Base-by-base conservation (phyloP, 23 tunicate species). In the Pegea sp. region DNA sequence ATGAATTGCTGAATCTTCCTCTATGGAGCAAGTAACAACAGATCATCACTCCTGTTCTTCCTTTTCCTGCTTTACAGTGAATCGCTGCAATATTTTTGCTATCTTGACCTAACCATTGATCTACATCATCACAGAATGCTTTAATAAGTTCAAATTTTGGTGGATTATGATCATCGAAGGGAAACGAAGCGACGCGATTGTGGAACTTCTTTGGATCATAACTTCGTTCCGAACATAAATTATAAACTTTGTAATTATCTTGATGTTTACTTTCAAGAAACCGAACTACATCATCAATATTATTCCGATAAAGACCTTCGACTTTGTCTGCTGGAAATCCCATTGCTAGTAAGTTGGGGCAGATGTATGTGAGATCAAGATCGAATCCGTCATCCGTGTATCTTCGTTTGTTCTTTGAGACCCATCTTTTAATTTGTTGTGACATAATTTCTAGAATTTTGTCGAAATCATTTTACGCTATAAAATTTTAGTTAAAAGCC, bases 61-160 rank as follows among this genome's bases (percentile, higher is more conserved):
- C 95, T 69, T 84, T 84, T 27, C 95, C 95, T 48, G 95, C 95
- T 74, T 84, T 84, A 64, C 95, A 84, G 46, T 84, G 95, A 19
- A 84, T 77, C 8, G 95, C 95, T 29, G 84, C 95, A 52, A 84
- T 84, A 58, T 84, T 74, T 22, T 63, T 66, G 26, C 54, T 67
- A 38, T 84, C 57, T 31, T 33, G 30, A 3, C 76, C 71, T 24
- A 84, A 49, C 95, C 95, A 84, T 23, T 59, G 70, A 42, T 84
- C 95, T 24, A 84, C 72, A 58, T 84, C 95, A 21, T 69, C 75
- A 68, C 95, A 84, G 30, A 84, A 84, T 2, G 95, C 84, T 53
- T 84, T 84, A 52, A 84, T 84, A 30, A 84, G 54, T 62, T 84
- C 95, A 63, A 84, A 84, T 30, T 72, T 62, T 51, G 95, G 95